These are phyloP conservation scores for Anneissia japonica DNA, from an alignment of 35 echinoderm and acorn worm species.

Conservation along the genomic window DNA sequence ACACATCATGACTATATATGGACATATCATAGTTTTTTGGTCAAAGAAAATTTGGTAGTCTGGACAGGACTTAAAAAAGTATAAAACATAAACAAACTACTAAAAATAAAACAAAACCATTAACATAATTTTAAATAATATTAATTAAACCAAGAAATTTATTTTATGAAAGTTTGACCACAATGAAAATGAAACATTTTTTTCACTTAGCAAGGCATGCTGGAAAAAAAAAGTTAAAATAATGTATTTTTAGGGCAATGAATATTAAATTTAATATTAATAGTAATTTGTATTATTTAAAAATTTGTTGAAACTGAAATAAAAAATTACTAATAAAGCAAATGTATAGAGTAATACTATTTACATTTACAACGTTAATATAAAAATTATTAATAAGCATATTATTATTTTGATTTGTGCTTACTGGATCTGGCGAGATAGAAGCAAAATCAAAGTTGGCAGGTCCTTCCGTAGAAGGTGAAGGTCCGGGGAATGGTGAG, in stretches of 20 bases:
- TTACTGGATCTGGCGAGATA: slow-evolving; percentile 99
- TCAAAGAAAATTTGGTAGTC: too few relatives aligned
- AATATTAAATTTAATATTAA: too few relatives aligned
- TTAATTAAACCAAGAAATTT: neutral
- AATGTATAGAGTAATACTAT: too few relatives aligned
- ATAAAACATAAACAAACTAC: too few relatives aligned
- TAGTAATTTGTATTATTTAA: too few relatives aligned
- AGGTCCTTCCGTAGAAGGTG: slow-evolving; percentile 86
- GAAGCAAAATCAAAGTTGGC: slow-evolving; percentile 99
- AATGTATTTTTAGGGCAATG: too few relatives aligned
- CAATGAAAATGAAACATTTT: neutral
- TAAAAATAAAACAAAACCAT: neutral
- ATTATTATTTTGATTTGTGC: slow-evolving; percentile 8
- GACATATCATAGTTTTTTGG: too few relatives aligned
- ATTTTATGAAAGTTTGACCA: neutral
- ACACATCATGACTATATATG: too few relatives aligned
- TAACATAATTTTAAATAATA: neutral
- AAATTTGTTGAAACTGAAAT: too few relatives aligned
- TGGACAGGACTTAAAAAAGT: too few relatives aligned
- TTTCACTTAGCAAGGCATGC: neutral
- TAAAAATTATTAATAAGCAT: neutral
- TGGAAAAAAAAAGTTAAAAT: slow-evolving; percentile 1
- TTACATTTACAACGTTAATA: too few relatives aligned
- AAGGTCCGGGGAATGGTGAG: slow-evolving; percentile 81
- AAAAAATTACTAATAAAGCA: too few relatives aligned